A percentile compares a stretch with the other conserved stretches of the same genome.
Conservation (phyloP, 2,113 vertebrate species). For the Rana temporaria region DNA sequence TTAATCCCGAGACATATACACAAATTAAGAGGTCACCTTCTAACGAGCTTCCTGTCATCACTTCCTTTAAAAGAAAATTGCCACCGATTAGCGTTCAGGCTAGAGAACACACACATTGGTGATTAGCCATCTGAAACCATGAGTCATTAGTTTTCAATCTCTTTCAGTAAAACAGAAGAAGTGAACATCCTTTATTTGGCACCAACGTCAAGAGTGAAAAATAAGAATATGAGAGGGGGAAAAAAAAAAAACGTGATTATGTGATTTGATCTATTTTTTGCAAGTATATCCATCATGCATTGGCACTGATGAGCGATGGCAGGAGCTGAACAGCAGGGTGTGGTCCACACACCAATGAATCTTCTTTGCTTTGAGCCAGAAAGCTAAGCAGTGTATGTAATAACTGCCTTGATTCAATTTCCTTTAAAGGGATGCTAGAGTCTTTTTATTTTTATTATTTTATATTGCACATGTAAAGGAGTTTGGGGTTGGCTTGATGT, state of each 20-base stretch:
- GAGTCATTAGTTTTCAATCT: slow-evolving; percentile 43
- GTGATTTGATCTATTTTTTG: slow-evolving; percentile 30
- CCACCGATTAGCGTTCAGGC: slow-evolving; percentile 17
- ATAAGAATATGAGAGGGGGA: neutral
- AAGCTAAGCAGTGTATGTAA: neutral
- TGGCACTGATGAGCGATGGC: neutral
- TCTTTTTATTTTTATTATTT: no score
- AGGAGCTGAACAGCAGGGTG: slow-evolving; percentile 12
- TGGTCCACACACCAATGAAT: neutral
- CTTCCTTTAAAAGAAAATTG: slow-evolving; percentile 44
- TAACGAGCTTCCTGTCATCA: slow-evolving; percentile 49
- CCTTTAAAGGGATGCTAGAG: no score
- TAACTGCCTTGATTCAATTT: no score
- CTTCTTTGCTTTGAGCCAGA: neutral
- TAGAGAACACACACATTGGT: slow-evolving; percentile 3
- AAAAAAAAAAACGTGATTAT: slow-evolving; percentile 5
- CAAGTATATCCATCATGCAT: slow-evolving; percentile 12
- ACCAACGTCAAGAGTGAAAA: slow-evolving; percentile 27
- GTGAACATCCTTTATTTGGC: slow-evolving; percentile 28
- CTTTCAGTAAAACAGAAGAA: slow-evolving; percentile 25
- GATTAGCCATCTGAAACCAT: neutral
- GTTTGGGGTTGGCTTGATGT: no score
- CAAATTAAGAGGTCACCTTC: slow-evolving; percentile 29
- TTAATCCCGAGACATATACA: slow-evolving; percentile 10
- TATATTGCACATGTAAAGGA: no score